Evolutionary conservation across 64 coral and sea anemone species (phyloP), one percentile per base, ranked within the genome.

Genomic region (Stylophora pistillata): DNA sequence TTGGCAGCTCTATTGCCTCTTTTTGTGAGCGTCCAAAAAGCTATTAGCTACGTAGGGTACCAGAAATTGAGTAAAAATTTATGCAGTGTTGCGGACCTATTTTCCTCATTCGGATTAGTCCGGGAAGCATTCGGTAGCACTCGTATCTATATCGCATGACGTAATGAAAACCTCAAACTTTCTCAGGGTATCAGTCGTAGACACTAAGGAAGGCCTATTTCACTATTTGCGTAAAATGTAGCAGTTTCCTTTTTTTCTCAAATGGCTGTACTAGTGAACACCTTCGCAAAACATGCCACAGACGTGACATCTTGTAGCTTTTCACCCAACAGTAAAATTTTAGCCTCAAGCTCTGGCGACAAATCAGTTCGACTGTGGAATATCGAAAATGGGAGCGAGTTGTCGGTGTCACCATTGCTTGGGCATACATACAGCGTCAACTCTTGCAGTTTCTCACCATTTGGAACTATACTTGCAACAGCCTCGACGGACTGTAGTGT

Each of bases 401-500:
- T 99, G 13, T 72, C 90, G 58, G 66, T 93, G 71, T 99, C 97
- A 52, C 97, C 97, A 20, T 71, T 99, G 29, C 77, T 93, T 33
- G 81, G 94, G 10, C 97, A 99, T 74, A 82, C 89, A 11, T 99
- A 99, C 57, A 88, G 95, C 32, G 93, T 99, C 17, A 95, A 95
- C 88, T 92, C 93, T 78, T 99, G 97, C 78, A 60, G 89, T 76
- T 95, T 95, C 71, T 99, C 97, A 14, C 97, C 97, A 2, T 99
- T 99, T 89, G 97, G 97, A 60, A 99, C 97, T 56, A 58, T 99
- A n/a, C 65, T 99, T 28, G 97, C 97, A 6, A 99, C 97, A 31
- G 93, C 93, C 13, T 99, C 97, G 16, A 95, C 93, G 53, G 97
- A 99, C 58, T 95, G 90, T 79, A 99, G 87, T 70, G 88, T 99